Evolutionary conservation across 2,888 invertebrate species (phyloP), one percentile per base, ranked within the genome.

Genomic region (Ommatoiulus sabulosus): DNA sequence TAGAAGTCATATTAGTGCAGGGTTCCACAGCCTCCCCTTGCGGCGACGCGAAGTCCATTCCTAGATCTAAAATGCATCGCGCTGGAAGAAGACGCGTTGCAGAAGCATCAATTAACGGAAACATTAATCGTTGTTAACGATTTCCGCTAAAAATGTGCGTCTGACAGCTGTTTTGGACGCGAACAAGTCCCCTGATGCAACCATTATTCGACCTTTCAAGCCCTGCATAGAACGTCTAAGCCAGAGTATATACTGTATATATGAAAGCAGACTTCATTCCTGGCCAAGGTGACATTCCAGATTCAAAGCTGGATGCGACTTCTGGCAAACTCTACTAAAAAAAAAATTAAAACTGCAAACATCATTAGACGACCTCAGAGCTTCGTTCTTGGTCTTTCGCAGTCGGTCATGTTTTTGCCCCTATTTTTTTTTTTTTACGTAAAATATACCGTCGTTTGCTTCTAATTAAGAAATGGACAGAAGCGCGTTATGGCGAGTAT

Each of bases 121-220:
- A 72, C 72, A 24, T 72, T 72, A 72, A 72, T 72, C 72, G 72
- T 20, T 72, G 8, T 72, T 72, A 72, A 72, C 72, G 72, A 72
- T 72, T 72, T 72, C 72, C 72, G 72, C 72, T 72, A n/a, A 72
- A 72, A 72, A 72, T 72, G 72, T 72, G 8, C 72, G 7, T 4
- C 72, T 72, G 72, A 72, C 72, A 72, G 72, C n/a, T 72, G 72
- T 20, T 72, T 72, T 72, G 24, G 20, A 72, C 72, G 72, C 10
- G 24, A 72, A 72, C 72, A 72, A 72, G 20, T 72, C 72, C 72
- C 72, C 20, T 72, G 72, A 72, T 72, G 72, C 20, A 72, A 2
- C 72, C 72, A 72, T 72, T 72, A 20, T 72, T 72, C 8, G 24
- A n/a, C 72, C 20, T 72, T 72, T 72, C 24, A 72, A 52, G 10